Percentiles rank a stretch among this genome's conserved stretches.
These are phyloP conservation scores for Apogon talboti DNA, from an alignment of 2,797 vertebrate species.

Conservation along the genomic window DNA sequence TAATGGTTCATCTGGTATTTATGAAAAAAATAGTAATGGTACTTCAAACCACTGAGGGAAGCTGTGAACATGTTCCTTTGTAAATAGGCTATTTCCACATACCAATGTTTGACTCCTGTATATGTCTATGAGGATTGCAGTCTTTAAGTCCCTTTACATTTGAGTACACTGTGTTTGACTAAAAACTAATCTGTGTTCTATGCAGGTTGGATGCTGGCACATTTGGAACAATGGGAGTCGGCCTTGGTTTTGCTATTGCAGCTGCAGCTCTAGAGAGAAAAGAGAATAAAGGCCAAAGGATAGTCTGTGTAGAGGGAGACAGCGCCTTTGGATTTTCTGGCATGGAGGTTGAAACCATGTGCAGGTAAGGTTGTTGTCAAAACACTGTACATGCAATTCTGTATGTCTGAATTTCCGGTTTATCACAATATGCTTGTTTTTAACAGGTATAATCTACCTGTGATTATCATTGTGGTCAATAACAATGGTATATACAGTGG, in stretches of 20 bases:
- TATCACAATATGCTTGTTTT: neutral
- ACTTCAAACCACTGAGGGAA: too few relatives aligned
- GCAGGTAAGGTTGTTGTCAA: constrained; percentile 85
- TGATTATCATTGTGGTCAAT: constrained; percentile 94
- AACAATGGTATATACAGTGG: constrained; percentile 98
- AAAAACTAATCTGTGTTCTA: constrained; percentile 6
- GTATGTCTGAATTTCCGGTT: neutral
- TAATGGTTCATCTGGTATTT: too few relatives aligned
- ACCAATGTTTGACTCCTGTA: too few relatives aligned
- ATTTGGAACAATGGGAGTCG: constrained; percentile 98
- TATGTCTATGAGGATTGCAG: neutral
- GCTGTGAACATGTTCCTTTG: too few relatives aligned
- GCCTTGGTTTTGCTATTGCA: constrained; percentile 94
- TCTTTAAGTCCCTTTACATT: neutral
- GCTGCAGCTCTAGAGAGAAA: constrained; percentile 88
- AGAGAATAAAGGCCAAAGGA: constrained; percentile 70
- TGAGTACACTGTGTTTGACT: neutral
- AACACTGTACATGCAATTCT: neutral
- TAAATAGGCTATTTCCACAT: too few relatives aligned
- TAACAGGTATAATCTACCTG: constrained; percentile 90
- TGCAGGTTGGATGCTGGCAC: constrained; percentile 94
- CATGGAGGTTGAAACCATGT: constrained; percentile 98
- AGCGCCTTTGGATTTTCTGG: constrained; percentile 99
- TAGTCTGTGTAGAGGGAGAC: constrained; percentile 95
- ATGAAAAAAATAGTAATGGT: too few relatives aligned